A percentile compares a stretch with the other conserved stretches of the same genome.
phyloP scores from a whole-genome alignment of 2,797 vertebrate genomes.

The Hyperoplus lanceolatus region DNA sequence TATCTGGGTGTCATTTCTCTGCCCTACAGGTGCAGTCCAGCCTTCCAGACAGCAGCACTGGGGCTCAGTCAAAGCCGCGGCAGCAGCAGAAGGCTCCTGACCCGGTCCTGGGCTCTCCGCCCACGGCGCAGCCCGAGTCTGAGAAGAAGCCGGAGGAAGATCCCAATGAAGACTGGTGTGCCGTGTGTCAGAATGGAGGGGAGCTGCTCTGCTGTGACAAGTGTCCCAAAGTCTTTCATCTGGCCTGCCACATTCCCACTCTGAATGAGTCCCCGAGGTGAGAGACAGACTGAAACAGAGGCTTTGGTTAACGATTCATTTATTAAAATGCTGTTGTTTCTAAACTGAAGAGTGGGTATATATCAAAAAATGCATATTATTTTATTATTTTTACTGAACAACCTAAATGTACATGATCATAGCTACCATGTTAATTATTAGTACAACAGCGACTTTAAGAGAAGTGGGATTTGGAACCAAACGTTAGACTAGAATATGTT shows the following conservation, averaged over 20 bases:
- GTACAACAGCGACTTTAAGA: neutral
- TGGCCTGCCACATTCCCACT: constrained; percentile 94
- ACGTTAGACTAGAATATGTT: no score
- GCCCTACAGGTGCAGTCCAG: constrained; percentile 83
- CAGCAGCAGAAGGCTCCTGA: constrained; percentile 60
- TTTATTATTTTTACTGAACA: neutral
- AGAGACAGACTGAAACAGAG: constrained; percentile 38
- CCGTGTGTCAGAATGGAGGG: constrained; percentile 98
- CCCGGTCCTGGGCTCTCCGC: constrained; percentile 25
- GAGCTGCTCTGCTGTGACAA: constrained; percentile 97
- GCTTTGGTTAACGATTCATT: neutral
- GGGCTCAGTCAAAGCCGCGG: constrained; percentile 77
- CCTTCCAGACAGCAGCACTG: constrained; percentile 89
- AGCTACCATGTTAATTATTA: neutral
- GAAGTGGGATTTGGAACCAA: no score
- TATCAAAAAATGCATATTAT: neutral
- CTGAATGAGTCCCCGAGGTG: constrained; percentile 96
- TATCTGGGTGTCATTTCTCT: neutral
- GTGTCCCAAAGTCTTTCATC: constrained; percentile 98
- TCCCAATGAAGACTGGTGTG: constrained; percentile 98
- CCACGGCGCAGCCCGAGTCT: constrained; percentile 29
- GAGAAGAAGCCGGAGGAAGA: constrained; percentile 86
- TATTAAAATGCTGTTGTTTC: neutral
- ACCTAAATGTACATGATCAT: neutral
- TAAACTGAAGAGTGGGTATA: neutral